A percentile compares a stretch with the other conserved stretches of the same genome.
These are phyloP conservation scores for Bugula neritina DNA, from an alignment of 2,888 invertebrate genomes.

Conservation along the genomic window DNA sequence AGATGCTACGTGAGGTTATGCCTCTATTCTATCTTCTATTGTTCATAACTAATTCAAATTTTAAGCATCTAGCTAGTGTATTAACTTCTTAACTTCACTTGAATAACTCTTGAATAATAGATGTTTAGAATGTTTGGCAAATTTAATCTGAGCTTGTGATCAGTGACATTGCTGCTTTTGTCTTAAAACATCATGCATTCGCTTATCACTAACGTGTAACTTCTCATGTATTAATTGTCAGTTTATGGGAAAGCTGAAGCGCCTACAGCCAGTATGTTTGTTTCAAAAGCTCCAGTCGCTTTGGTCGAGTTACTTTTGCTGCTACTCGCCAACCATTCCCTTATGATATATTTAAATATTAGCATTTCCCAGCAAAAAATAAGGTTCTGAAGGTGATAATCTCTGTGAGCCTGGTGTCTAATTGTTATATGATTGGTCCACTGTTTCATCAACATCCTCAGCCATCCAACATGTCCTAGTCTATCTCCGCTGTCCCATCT, in stretches of 20 bases:
- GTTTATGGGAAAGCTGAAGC: neutral
- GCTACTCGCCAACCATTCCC: too few relatives aligned
- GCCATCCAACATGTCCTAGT: neutral
- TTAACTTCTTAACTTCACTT: slow-evolving; percentile 20
- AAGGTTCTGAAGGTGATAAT: too few relatives aligned
- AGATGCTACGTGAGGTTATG: neutral
- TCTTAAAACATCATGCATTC: slow-evolving; percentile 15
- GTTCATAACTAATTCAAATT: neutral
- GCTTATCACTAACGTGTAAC: neutral
- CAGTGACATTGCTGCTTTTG: slow-evolving; percentile 20
- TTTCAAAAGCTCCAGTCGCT: too few relatives aligned
- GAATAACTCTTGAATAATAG: slow-evolving; percentile 27
- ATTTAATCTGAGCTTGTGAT: slow-evolving; percentile 19
- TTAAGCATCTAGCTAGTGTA: neutral
- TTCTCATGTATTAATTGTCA: neutral
- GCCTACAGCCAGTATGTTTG: too few relatives aligned
- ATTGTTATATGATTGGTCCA: slow-evolving; percentile 21
- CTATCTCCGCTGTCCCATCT: neutral
- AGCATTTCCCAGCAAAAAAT: too few relatives aligned
- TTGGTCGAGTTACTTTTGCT: too few relatives aligned
- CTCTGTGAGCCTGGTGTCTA: neutral
- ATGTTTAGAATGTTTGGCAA: slow-evolving; percentile 14
- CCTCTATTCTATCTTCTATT: neutral
- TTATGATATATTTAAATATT: too few relatives aligned
- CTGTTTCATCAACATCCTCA: too few relatives aligned